Evolutionary conservation across 2,797 vertebrate species (phyloP).

Genomic region (Bradypodion pumilum): DNA sequence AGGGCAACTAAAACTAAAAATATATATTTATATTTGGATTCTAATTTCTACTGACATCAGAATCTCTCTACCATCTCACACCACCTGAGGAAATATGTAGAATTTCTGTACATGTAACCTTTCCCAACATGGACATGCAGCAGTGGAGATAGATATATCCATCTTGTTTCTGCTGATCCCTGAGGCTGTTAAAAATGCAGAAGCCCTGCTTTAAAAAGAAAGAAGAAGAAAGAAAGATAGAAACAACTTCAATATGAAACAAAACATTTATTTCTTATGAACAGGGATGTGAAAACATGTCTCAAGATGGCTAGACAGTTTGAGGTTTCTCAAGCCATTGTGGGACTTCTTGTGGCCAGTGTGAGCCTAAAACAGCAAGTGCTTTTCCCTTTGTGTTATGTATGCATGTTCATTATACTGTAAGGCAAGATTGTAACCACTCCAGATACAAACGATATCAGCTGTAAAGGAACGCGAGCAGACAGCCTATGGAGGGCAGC

Average conservation of each 20-base stretch:
- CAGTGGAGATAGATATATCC: neutral
- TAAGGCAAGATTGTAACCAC: too few relatives aligned
- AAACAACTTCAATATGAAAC: neutral
- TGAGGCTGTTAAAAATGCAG: neutral
- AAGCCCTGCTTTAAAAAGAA: neutral
- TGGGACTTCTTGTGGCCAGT: neutral
- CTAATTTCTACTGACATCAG: neutral
- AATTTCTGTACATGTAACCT: neutral
- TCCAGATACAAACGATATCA: too few relatives aligned
- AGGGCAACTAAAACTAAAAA: neutral
- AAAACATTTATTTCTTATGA: neutral
- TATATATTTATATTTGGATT: neutral
- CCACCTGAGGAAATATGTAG: too few relatives aligned
- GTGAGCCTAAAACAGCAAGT: neutral
- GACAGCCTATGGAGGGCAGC: too few relatives aligned
- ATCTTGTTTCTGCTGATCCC: neutral
- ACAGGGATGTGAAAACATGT: too few relatives aligned
- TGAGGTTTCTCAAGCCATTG: too few relatives aligned
- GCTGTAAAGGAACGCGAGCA: too few relatives aligned
- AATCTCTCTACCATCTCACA: neutral
- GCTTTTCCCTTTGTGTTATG: too few relatives aligned
- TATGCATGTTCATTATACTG: too few relatives aligned
- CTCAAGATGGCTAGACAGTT: too few relatives aligned
- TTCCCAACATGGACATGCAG: neutral
- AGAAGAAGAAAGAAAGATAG: too few relatives aligned